Conservation (phyloP, 2,113 vertebrate species). For the Phaetusa simplex region DNA sequence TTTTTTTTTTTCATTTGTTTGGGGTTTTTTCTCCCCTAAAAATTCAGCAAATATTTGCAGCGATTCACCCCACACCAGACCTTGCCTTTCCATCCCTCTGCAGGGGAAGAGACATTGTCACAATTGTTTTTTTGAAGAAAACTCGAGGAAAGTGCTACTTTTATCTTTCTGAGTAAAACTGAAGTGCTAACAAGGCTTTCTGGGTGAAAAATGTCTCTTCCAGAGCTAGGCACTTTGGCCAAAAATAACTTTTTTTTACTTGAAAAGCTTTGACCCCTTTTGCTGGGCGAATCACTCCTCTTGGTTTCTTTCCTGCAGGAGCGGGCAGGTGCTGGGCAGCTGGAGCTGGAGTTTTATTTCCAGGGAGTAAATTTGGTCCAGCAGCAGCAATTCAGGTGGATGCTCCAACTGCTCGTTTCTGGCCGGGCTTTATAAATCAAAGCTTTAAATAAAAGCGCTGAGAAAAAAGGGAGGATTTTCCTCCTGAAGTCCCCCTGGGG, state of each 20-base stretch:
- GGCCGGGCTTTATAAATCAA: neutral
- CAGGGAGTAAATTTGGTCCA: neutral
- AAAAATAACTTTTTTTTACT: neutral
- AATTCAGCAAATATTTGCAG: neutral
- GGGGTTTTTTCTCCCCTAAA: neutral
- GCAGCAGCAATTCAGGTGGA: neutral
- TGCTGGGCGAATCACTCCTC: neutral
- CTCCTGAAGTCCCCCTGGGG: neutral
- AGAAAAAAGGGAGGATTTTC: neutral
- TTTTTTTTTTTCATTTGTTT: neutral
- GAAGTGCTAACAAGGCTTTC: neutral
- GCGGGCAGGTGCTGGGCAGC: neutral
- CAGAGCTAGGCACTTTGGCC: neutral
- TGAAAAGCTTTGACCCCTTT: neutral
- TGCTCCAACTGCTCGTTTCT: neutral
- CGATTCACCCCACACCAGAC: rapidly evolving
- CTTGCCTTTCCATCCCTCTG: neutral
- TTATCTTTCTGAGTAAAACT: neutral
- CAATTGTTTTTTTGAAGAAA: neutral
- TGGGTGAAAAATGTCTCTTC: neutral
- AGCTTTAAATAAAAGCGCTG: neutral
- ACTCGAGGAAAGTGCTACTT: neutral
- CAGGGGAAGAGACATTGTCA: neutral
- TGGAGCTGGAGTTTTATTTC: neutral
- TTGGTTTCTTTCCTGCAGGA: neutral